phyloP scores from a whole-genome alignment of 2,888 invertebrate species.

The Thymelicus acteon region DNA sequence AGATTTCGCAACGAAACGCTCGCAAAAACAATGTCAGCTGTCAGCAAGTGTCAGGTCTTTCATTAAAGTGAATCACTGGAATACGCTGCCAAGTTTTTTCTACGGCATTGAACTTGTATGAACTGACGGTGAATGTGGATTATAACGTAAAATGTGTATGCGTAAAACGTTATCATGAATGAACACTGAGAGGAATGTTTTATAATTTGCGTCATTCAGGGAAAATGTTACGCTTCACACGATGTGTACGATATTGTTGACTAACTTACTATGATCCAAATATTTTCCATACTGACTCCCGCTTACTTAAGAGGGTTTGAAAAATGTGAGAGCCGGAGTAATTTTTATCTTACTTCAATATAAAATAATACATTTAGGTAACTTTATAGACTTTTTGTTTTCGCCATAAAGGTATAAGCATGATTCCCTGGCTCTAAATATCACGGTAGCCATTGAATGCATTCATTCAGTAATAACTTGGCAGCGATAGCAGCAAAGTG shows the following conservation, averaged over 20 bases:
- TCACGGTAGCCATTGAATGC: constrained; percentile 11
- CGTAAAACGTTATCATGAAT: constrained; percentile 5
- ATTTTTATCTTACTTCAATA: no score
- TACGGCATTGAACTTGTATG: constrained; percentile 16
- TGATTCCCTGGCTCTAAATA: neutral
- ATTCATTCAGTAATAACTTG: constrained; percentile 16
- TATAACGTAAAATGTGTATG: constrained; percentile 12
- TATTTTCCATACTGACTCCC: no score
- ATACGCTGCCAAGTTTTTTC: constrained; percentile 34
- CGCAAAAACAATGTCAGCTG: constrained; percentile 14
- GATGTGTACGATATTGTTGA: no score
- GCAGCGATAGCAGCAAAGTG: constrained; percentile 25
- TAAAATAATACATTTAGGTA: no score
- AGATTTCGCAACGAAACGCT: constrained; percentile 18
- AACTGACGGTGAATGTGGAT: constrained; percentile 1
- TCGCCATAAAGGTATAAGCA: no score
- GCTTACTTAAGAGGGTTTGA: no score
- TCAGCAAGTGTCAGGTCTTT: constrained; percentile 11
- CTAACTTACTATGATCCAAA: no score
- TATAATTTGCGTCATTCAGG: neutral
- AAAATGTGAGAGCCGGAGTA: no score
- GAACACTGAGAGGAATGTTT: neutral
- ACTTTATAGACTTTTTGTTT: no score
- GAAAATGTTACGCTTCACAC: no score
- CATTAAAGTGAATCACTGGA: constrained; percentile 12